Conservation (phyloP, 1,140 invertebrate species). For the Ceratina calcarata region DNA sequence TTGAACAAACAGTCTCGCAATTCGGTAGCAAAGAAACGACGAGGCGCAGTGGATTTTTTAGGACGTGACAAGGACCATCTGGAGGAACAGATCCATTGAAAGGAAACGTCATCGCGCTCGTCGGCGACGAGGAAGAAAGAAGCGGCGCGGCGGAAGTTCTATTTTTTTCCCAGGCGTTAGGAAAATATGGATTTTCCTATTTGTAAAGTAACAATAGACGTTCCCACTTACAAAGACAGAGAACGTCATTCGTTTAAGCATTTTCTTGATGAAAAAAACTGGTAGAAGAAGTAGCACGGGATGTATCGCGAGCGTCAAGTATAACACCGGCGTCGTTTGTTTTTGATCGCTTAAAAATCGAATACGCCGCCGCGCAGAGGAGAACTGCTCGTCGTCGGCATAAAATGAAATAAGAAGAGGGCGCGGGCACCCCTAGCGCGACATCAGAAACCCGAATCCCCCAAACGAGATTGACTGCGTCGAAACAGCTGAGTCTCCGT, state of each 20-base stretch:
- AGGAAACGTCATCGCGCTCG: conserved; percentile 44
- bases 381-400: conserved; percentile 8
- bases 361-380: not conserved
- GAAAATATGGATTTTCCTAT: conserved; percentile 27
- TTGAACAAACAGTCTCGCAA: conserved; percentile 57
- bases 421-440: not conserved
- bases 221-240: not conserved
- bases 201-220: conserved; percentile 18
- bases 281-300: not conserved
- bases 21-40: conserved; percentile 27
- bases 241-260: not conserved
- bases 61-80: conserved; percentile 52
- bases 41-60: conserved; percentile 48
- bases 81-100: conserved; percentile 40
- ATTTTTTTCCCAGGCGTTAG: conserved; percentile 11
- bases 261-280: not conserved
- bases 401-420: conserved; percentile 40
- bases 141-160: not conserved
- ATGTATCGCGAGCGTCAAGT: not conserved
- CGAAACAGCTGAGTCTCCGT: conserved; percentile 53
- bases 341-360: conserved; percentile 31
- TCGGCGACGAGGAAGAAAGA: conserved; percentile 25
- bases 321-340: conserved; percentile 7
- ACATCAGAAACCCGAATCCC: conserved; percentile 14
- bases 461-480: conserved; percentile 47